Evolutionary conservation across 1,140 invertebrate genomes (phyloP).

Genomic region (Mylabris phalerata): DNA sequence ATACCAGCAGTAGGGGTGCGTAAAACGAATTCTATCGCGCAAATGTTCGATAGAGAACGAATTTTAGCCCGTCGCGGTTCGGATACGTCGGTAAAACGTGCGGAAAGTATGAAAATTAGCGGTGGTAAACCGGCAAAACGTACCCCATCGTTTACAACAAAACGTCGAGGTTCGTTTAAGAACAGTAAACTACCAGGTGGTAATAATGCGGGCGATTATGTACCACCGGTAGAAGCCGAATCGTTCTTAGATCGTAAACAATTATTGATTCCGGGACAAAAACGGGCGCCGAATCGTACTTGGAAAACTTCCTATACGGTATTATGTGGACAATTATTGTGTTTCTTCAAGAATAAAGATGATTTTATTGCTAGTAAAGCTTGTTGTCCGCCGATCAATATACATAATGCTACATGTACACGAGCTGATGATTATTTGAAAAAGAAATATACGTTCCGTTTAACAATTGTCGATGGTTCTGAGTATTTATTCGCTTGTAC

Average conservation of each 20-base stretch:
- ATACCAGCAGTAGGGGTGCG: constrained; percentile 16
- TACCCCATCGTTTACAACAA: constrained; percentile 91
- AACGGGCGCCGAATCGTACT: constrained; percentile 86
- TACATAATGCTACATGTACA: constrained; percentile 78
- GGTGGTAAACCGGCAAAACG: constrained; percentile 70
- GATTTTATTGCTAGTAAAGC: constrained; percentile 86
- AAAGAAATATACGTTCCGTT: constrained; percentile 85
- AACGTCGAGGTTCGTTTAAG: constrained; percentile 48
- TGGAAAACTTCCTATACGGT: constrained; percentile 96
- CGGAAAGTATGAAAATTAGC: constrained; percentile 82
- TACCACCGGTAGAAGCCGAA: constrained; percentile 88
- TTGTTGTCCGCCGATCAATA: constrained; percentile 80
- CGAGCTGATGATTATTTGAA: constrained; percentile 92
- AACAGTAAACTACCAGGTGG: constrained; percentile 12
- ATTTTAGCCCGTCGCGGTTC: constrained; percentile 51
- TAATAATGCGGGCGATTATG: constrained; percentile 48
- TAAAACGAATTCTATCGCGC: constrained; percentile 54
- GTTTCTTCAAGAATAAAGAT: constrained; percentile 95
- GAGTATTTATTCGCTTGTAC: constrained; percentile 85
- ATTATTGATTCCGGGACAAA: constrained; percentile 85
- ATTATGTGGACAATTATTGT: constrained; percentile 90
- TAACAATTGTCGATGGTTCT: constrained; percentile 83
- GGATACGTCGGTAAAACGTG: constrained; percentile 65
- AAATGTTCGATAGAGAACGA: constrained; percentile 64
- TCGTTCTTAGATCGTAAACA: constrained; percentile 92